Evolutionary conservation across 2,113 vertebrate genomes (phyloP).

Genomic region (Sander vitreus): DNA sequence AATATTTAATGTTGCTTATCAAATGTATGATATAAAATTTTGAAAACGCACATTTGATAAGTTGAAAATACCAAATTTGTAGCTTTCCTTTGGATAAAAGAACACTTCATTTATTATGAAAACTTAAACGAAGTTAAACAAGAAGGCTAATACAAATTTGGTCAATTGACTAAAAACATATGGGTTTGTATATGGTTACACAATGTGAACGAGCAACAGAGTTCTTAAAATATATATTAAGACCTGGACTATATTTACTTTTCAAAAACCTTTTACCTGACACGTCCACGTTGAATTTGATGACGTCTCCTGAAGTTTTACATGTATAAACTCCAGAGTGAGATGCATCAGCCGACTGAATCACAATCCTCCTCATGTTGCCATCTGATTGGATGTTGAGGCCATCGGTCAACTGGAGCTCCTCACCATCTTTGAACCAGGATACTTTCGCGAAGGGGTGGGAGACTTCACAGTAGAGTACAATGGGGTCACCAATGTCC

Average conservation of each 20-base stretch:
- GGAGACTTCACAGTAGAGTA: conserved; percentile 85
- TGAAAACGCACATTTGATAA: neutral
- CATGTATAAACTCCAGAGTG: conserved; percentile 84
- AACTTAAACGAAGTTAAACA: neutral
- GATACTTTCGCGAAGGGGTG: conserved; percentile 69
- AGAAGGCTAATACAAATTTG: no score
- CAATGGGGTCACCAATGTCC: conserved; percentile 73
- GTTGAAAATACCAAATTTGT: neutral
- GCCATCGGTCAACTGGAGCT: conserved; percentile 66
- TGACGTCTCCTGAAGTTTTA: conserved; percentile 73
- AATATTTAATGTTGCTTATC: neutral
- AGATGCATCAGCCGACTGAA: conserved; percentile 77
- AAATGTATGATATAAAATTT: neutral
- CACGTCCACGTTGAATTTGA: conserved; percentile 82
- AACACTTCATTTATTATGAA: neutral
- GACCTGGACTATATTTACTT: neutral
- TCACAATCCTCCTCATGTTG: conserved; percentile 83
- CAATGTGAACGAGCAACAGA: neutral
- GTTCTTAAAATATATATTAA: neutral
- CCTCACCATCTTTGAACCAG: conserved; percentile 83
- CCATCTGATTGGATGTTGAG: conserved; percentile 83
- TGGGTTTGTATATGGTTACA: neutral
- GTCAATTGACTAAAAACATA: neutral
- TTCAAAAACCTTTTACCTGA: conserved; percentile 68
- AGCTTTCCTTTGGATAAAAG: neutral